These are phyloP conservation scores for Phrixothrix hirtus DNA, from an alignment of 2,888 invertebrate species.

Conservation along the genomic window DNA sequence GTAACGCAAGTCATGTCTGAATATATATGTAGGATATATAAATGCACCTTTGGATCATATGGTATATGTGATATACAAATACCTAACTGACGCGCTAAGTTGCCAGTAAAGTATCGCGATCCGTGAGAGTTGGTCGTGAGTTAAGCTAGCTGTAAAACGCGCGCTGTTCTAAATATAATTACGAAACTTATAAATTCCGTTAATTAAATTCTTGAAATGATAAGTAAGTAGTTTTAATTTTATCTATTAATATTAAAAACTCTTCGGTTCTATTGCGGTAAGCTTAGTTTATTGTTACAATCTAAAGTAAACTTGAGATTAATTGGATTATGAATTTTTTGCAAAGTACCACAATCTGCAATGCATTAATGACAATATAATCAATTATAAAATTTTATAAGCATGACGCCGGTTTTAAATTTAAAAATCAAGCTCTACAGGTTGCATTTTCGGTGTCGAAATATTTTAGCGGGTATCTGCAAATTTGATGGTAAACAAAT, in stretches of 20 bases:
- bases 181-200: background rate
- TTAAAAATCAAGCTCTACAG: background rate
- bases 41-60: constrained; percentile 31
- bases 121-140: constrained; percentile 17
- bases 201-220: background rate
- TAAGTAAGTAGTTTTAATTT: constrained; percentile 13
- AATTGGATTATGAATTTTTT: too few species aligned
- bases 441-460: background rate
- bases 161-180: constrained; percentile 7
- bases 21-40: constrained; percentile 28
- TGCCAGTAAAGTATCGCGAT: constrained; percentile 30
- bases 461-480: too few species aligned
- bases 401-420: background rate
- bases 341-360: too few species aligned
- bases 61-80: constrained; percentile 30
- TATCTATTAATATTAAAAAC: too few species aligned
- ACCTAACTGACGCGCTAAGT: constrained; percentile 22
- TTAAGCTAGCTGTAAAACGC: background rate
- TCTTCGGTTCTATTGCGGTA: too few species aligned
- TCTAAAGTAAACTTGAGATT: too few species aligned
- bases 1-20: constrained; percentile 16
- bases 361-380: too few species aligned
- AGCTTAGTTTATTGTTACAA: too few species aligned
- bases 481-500: background rate
- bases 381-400: too few species aligned